Percentiles rank a stretch among this genome's conserved stretches.
Conservation (phyloP, 2,888 invertebrate species). For the Hydraecia micacea region DNA sequence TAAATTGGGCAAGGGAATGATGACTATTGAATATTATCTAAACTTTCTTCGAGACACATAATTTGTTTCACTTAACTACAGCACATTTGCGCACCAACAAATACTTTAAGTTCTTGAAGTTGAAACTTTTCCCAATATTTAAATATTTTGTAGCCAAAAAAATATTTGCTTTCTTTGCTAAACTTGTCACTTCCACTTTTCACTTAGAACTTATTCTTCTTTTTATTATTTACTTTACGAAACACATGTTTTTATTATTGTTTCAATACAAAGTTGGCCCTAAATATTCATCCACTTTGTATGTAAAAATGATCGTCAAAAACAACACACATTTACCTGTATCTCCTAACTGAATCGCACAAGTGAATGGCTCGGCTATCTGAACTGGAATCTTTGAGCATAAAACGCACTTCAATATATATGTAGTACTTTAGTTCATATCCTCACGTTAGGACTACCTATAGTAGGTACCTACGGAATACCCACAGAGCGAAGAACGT, state of each 20-base stretch:
- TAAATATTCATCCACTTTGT: not conserved
- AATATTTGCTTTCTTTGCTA: not conserved
- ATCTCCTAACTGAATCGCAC: slow-evolving; percentile 28
- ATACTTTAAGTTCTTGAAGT: not conserved
- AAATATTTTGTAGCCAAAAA: not conserved
- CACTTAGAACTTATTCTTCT: not conserved
- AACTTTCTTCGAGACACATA: not conserved
- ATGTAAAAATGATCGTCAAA: slow-evolving; percentile 3
- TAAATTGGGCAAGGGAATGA: too few relatives aligned
- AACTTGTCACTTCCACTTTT: slow-evolving; percentile 9
- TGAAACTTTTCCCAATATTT: not conserved
- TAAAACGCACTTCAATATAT: slow-evolving; percentile 55
- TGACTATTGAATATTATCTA: too few relatives aligned
- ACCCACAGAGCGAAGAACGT: slow-evolving; percentile 46
- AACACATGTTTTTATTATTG: not conserved
- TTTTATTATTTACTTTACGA: not conserved
- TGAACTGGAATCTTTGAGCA: slow-evolving; percentile 45
- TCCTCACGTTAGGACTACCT: not conserved
- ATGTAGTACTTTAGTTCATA: slow-evolving; percentile 55
- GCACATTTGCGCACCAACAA: not conserved
- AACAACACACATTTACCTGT: slow-evolving; percentile 48
- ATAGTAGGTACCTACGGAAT: slow-evolving; percentile 27
- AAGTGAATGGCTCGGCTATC: slow-evolving; percentile 43
- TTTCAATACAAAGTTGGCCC: not conserved
- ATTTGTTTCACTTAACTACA: not conserved